Conservation (phyloP, 37 sponge, comb jelly and placozoan genomes). For the Hexactinellida sp. region DNA sequence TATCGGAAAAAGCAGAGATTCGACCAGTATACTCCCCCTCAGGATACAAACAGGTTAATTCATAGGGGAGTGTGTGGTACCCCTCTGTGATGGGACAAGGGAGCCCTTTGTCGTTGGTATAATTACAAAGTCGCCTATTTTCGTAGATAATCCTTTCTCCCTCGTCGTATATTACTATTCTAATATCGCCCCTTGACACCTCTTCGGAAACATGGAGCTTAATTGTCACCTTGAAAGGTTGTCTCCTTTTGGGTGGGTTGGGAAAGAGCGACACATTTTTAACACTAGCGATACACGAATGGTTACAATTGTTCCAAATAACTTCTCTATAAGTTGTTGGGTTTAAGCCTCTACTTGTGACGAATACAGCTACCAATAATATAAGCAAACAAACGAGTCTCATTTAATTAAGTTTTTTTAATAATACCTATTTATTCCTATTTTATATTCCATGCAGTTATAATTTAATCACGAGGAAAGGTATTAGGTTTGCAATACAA, state of each 20-base stretch:
- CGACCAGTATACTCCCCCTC: background rate
- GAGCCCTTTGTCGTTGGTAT: background rate
- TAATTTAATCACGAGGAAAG: too few species aligned
- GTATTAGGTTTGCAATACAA: too few species aligned
- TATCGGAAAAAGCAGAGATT: background rate
- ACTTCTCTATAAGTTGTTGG: background rate
- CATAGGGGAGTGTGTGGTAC: background rate
- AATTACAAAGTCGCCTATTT: background rate
- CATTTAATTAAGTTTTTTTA: too few species aligned
- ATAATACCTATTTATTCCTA: too few species aligned
- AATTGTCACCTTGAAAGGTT: background rate
- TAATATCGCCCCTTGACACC: background rate
- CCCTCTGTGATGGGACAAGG: background rate
- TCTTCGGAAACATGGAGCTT: background rate
- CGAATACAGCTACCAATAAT: background rate
- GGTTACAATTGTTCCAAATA: background rate
- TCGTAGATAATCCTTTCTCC: background rate
- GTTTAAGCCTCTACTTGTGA: background rate
- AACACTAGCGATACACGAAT: background rate
- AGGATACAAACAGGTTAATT: background rate
- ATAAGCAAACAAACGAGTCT: too few species aligned
- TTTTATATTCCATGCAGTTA: too few species aligned
- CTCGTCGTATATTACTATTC: background rate
- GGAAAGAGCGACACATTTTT: background rate
- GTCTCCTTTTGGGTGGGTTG: background rate